Percentiles rank a stretch among this genome's conserved stretches.
Evolutionary conservation across 2,113 vertebrate genomes (phyloP).

Genomic region (zebrafish (Danio rerio)): GRCz12tu NC_133185.1:23343001-23343500

Average conservation of each 20-base stretch:
- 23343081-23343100: background rate
- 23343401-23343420: background rate
- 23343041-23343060: background rate
- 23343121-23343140: background rate
- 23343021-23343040: too few relatives aligned
- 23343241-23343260: background rate
- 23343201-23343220: background rate
- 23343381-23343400: slow-evolving; percentile 24
- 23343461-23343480: slow-evolving; percentile 6
- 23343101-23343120: too few relatives aligned
- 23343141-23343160: background rate
- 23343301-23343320: background rate
- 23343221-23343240: background rate
- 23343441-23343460: slow-evolving; percentile 24
- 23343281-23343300: background rate
- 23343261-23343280: background rate
- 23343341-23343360: slow-evolving; percentile 25
- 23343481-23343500: slow-evolving; percentile 43
- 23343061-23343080: background rate
- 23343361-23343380: slow-evolving; percentile 19
- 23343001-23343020: too few relatives aligned
- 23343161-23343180: background rate
- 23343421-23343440: slow-evolving; percentile 25
- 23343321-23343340: background rate
- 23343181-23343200: background rate